Evolutionary conservation across 1,140 invertebrate genomes (phyloP).

Genomic region (Eufriesea mexicana): DNA sequence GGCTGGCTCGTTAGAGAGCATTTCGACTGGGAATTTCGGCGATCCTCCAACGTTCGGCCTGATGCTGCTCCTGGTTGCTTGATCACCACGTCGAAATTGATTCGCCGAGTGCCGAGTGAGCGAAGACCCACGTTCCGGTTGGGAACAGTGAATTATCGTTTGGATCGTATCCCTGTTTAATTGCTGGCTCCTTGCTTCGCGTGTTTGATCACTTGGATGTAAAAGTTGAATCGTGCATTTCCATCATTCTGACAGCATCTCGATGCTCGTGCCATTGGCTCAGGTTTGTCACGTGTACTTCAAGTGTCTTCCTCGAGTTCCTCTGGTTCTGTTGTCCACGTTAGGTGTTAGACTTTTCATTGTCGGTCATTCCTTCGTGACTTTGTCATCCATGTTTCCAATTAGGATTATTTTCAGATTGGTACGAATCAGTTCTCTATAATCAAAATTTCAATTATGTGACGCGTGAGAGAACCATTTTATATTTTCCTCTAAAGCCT

Average conservation of each 20-base stretch:
- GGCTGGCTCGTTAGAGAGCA: not conserved
- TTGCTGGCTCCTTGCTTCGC: not conserved
- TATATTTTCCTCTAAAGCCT: too few species aligned
- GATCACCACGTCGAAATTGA: slow-evolving; percentile 3
- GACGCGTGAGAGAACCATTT: too few species aligned
- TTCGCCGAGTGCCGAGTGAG: not conserved
- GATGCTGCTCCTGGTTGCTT: not conserved
- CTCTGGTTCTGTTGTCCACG: not conserved
- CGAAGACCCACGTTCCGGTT: not conserved
- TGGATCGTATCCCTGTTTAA: too few species aligned
- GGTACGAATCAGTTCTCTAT: too few species aligned
- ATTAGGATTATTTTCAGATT: too few species aligned
- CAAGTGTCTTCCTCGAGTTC: not conserved
- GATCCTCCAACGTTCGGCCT: not conserved
- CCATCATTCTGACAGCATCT: too few species aligned
- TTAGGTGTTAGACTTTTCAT: not conserved
- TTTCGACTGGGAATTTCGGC: not conserved
- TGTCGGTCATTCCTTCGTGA: not conserved
- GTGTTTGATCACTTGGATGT: not conserved
- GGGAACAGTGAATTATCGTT: not conserved
- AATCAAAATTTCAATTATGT: too few species aligned
- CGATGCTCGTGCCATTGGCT: not conserved
- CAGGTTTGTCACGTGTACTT: not conserved
- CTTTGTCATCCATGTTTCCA: too few species aligned
- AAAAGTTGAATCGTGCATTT: not conserved